Base-by-base conservation (phyloP, 1,140 invertebrate genomes). In the Phthorimaea operculella region DNA sequence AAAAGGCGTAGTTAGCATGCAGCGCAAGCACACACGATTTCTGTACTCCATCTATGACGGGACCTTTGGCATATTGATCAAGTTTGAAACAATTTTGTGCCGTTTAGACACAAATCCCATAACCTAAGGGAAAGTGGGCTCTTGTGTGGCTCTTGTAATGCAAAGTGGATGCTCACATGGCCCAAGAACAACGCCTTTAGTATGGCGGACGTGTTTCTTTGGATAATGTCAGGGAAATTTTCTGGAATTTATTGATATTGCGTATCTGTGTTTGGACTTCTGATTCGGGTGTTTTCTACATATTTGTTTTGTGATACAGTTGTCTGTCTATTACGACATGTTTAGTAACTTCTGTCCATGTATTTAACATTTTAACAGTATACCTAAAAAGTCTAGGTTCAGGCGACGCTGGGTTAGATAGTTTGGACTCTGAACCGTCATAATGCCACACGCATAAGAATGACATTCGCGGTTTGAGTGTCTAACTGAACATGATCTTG, bases 11-110 rank as follows among this genome's bases (percentile, higher is more conserved):
- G 36, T 39, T 39, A 39, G n/a, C 36, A 39, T 39, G 10, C 36
- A 9, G n/a, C n/a, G 36, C 36, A 39, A 51, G 57, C 48, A 59
- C 52, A 62, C 79, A 79, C 79, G 76, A 79, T 79, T 82, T 79
- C 78, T 79, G 76, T 77, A 64, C 66, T 70, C 68, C 63, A 64
- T 66, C 72, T 62, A 57, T 18, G 64, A 60, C 58, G 59, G 59
- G 59, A 66, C 69, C 63, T 74, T 76, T 76, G 72, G 74, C 78
- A 82, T 82, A 79, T 79, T 79, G 72, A 82, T 79, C 68, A 68
- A 54, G 33, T 21, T 33, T 14, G 14, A 33, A 51, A 17, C 34
- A 34, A 66, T 70, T 63, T 64, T 60, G 62, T 62, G 54, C 62
- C 55, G 55, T 59, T 59, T 62, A 59, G 49, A 47, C 14, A 51